phyloP scores from a whole-genome alignment of 1,140 invertebrate species.

The Phthorimaea operculella region DNA sequence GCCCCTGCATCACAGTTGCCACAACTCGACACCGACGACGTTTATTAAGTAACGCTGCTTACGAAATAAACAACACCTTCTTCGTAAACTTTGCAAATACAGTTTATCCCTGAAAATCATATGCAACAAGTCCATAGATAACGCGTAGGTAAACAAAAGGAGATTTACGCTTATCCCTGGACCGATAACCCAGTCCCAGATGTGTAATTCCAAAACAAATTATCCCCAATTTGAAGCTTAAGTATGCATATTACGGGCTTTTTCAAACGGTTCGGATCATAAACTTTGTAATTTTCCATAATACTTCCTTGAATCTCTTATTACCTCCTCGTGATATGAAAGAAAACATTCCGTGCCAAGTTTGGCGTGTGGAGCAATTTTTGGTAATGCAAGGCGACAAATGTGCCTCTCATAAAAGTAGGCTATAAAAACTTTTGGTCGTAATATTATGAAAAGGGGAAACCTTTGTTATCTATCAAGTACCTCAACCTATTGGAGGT shows the following conservation, averaged over 20 bases:
- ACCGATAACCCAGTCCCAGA: not conserved
- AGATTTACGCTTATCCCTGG: not conserved
- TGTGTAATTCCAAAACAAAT: not conserved
- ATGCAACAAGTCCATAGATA: not conserved
- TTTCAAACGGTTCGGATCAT: no score
- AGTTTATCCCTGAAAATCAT: not conserved
- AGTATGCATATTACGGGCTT: not conserved
- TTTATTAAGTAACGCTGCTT: not conserved
- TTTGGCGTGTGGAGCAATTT: not conserved
- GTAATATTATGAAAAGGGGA: no score
- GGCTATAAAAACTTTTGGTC: not conserved
- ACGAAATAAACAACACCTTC: not conserved
- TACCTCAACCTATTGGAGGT: no score
- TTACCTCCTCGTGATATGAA: no score
- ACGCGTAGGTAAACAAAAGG: not conserved
- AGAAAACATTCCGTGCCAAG: no score
- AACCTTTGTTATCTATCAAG: no score
- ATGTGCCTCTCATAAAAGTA: not conserved
- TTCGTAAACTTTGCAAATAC: not conserved
- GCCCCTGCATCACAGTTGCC: not conserved
- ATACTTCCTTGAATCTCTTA: no score
- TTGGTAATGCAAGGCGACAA: conserved; percentile 2
- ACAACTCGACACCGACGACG: not conserved
- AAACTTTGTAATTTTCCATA: no score
- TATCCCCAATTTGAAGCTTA: not conserved